Percentiles rank a stretch among this genome's conserved stretches.
phyloP scores from a whole-genome alignment of 2,888 invertebrate species.

The Agonum fuliginosum region DNA sequence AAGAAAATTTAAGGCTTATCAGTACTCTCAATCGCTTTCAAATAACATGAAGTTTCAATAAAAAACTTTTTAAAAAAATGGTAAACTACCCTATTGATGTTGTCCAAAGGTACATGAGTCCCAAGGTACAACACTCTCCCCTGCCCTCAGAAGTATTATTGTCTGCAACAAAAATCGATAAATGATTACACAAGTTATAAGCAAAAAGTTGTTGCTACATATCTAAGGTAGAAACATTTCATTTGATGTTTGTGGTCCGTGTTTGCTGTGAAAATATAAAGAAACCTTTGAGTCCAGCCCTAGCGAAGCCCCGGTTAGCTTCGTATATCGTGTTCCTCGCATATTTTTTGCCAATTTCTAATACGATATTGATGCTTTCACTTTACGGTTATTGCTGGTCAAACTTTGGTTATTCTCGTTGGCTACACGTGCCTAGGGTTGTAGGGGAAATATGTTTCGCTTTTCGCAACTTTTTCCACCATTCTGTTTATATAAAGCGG shows the following conservation, averaged over 20 bases:
- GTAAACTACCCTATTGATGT: background rate
- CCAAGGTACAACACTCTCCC: too few species aligned
- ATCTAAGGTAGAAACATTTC: background rate
- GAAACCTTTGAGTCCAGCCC: slow-evolving; percentile 15
- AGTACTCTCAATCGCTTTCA: too few species aligned
- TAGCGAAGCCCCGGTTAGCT: slow-evolving; percentile 5
- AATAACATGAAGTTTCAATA: too few species aligned
- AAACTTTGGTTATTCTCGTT: slow-evolving; percentile 51
- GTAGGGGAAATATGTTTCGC: slow-evolving; percentile 29
- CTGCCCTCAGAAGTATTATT: background rate
- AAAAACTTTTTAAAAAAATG: background rate
- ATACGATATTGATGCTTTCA: slow-evolving; percentile 51
- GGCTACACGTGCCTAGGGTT: background rate
- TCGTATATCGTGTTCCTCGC: too few species aligned
- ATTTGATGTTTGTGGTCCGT: background rate
- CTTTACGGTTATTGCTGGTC: slow-evolving; percentile 51
- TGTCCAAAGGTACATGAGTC: too few species aligned
- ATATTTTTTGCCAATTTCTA: slow-evolving; percentile 54
- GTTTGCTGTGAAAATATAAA: background rate
- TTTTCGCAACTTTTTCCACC: slow-evolving; percentile 11
- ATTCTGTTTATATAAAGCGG: slow-evolving; percentile 24
- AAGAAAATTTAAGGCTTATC: too few species aligned
- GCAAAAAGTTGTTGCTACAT: slow-evolving; percentile 20
- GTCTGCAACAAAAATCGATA: background rate
- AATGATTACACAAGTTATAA: slow-evolving; percentile 6